Evolutionary conservation across 2,797 vertebrate genomes (phyloP), one percentile per base, ranked within the genome.

Genomic region (Rallus crepitans): DNA sequence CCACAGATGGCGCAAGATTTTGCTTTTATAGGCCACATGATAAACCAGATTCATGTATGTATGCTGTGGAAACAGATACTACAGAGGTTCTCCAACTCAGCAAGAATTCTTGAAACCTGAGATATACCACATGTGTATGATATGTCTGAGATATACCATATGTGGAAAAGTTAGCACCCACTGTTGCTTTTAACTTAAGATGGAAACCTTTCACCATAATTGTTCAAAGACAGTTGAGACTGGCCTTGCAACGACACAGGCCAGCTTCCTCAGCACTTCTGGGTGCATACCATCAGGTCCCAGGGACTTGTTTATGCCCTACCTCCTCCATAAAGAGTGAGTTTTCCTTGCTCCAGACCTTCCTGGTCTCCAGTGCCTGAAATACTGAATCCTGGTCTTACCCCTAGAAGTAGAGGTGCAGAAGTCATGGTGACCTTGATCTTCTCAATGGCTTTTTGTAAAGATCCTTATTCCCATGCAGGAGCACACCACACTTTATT

Each of bases 121-220:
- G 61, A 33, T n/a, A 30, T 5, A 14, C 6, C 1, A 0, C 56
- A 45, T 45, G 19, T 53, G 33, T 45, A 45, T 27, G 14, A n/a
- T 3, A 20, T 31, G 11, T 24, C 33, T 87, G 65, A 93, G 61
- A 33, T n/a, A 30, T 5, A 14, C 6, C 1, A 0, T 60, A 39
- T 45, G 23, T 53, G 40, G 37, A 76, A 60, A 59, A 73, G 7
- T 24, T 92, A 72, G 37, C 47, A 66, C 9, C 3, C 42, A 17
- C 31, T 40, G 7, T 28, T 70, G 37, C 25, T 33, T 71, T 70
- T 71, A 11, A 31, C 25, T 63, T 47, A 31, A 40, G 52, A 52
- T 24, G 12, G 53, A 83, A 73, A 55, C 20, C 11, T 61, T 7
- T 6, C n/a, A 85, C 28, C 19, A 18, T 3, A 5, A 50, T 15